These are phyloP conservation scores for Protonibea diacanthus DNA, from an alignment of 2,797 vertebrate species.

Conservation along the genomic window DNA sequence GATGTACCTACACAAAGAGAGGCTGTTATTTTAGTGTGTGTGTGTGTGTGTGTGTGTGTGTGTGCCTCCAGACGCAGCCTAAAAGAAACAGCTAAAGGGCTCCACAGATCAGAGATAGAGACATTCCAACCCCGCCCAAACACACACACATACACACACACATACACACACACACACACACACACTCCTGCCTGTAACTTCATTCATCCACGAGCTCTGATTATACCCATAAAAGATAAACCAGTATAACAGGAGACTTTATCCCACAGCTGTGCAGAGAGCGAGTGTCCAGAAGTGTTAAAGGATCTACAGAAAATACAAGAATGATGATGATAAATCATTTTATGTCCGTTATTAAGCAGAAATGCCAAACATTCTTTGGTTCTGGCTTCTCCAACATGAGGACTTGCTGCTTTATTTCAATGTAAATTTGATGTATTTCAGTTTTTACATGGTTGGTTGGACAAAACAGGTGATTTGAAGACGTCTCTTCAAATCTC, in stretches of 20 bases:
- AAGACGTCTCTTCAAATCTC: no score
- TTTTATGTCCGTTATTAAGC: not conserved
- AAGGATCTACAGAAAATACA: not conserved
- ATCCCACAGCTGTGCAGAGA: not conserved
- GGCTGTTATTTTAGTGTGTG: conserved; percentile 36
- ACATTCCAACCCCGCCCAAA: conserved; percentile 66
- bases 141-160: conserved; percentile 47
- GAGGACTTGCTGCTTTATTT: no score
- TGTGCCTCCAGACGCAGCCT: conserved; percentile 41
- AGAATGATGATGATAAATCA: not conserved
- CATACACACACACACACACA: conserved; percentile 45
- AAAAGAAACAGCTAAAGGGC: conserved; percentile 66
- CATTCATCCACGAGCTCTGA: not conserved
- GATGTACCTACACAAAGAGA: conserved; percentile 23
- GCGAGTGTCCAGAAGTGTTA: not conserved
- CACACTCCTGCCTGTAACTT: conserved; percentile 10
- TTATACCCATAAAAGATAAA: not conserved
- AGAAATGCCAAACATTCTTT: not conserved
- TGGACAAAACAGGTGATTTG: no score
- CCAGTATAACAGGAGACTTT: no score
- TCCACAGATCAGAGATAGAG: conserved; percentile 72
- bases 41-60: conserved; percentile 33
- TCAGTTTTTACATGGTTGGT: no score
- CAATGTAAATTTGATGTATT: no score
- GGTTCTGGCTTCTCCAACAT: no score